These are phyloP conservation scores for Fissipunctia ypsillon DNA, from an alignment of 2,888 invertebrate genomes.

Conservation along the genomic window DNA sequence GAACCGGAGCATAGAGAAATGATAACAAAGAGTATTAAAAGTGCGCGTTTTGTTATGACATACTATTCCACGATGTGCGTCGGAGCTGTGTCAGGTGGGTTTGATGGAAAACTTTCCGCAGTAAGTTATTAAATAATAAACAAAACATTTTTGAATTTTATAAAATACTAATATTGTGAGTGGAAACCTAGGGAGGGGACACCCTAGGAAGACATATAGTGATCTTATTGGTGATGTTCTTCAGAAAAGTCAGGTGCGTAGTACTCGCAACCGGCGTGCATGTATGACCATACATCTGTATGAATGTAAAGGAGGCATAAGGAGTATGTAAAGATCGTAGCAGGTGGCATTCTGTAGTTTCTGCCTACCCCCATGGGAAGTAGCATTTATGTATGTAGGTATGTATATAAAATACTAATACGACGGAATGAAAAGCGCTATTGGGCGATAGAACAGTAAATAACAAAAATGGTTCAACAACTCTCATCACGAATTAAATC, in stretches of 20 bases:
- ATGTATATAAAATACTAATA: background rate
- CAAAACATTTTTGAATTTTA: background rate
- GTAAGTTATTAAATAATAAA: background rate
- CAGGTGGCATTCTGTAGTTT: too few relatives aligned
- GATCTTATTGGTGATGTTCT: too few relatives aligned
- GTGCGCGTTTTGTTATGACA: constrained; percentile 85
- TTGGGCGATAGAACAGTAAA: background rate
- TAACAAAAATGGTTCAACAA: background rate
- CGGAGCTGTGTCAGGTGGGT: constrained; percentile 85
- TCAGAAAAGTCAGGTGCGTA: too few relatives aligned
- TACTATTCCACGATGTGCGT: constrained; percentile 87
- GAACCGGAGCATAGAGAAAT: constrained; percentile 83
- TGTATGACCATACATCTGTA: too few relatives aligned
- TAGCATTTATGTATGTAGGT: too few relatives aligned
- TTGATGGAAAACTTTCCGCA: constrained; percentile 4
- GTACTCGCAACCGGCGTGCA: too few relatives aligned
- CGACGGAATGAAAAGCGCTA: background rate
- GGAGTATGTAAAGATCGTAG: too few relatives aligned
- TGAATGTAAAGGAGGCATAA: too few relatives aligned
- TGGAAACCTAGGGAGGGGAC: too few relatives aligned
- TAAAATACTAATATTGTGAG: background rate
- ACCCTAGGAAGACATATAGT: too few relatives aligned
- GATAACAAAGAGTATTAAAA: constrained; percentile 82
- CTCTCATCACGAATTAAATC: background rate
- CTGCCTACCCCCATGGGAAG: too few relatives aligned